Evolutionary conservation across 2,888 invertebrate species (phyloP).

Genomic region (Yponomeuta sedellus): DNA sequence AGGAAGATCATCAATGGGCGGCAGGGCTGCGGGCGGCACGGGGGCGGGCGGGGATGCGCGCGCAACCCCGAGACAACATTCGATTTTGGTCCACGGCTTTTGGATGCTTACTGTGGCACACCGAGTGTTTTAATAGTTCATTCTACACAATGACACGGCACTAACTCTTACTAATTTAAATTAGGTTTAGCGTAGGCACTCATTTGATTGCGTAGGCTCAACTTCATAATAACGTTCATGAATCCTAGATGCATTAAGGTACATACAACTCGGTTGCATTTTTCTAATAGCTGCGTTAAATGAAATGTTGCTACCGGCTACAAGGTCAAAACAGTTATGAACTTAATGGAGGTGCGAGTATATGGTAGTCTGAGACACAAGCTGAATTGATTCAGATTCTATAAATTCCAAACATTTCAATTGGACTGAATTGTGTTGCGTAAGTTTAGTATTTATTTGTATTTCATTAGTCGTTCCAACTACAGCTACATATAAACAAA

Average conservation of each 20-base stretch:
- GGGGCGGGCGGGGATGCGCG: slow-evolving; percentile 61
- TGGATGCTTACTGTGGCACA: slow-evolving; percentile 70
- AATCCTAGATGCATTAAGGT: background rate
- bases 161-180: slow-evolving; percentile 41
- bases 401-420: too few species aligned
- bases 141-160: slow-evolving; percentile 54
- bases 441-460: too few species aligned
- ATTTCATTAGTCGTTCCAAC: too few species aligned
- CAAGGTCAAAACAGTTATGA: background rate
- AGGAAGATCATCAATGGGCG: slow-evolving; percentile 73
- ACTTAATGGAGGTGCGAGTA: too few species aligned
- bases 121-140: slow-evolving; percentile 72
- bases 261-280: background rate
- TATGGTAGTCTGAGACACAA: too few species aligned
- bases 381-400: too few species aligned
- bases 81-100: slow-evolving; percentile 77
- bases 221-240: slow-evolving; percentile 1
- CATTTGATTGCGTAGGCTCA: slow-evolving; percentile 8
- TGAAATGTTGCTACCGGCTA: background rate
- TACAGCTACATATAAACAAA: too few species aligned
- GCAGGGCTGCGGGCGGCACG: slow-evolving; percentile 52
- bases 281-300: background rate
- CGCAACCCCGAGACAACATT: slow-evolving; percentile 68
- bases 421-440: too few species aligned
- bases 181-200: slow-evolving; percentile 16